Evolutionary conservation across 2,888 invertebrate genomes (phyloP).

Genomic region (Agonopterix arenella): DNA sequence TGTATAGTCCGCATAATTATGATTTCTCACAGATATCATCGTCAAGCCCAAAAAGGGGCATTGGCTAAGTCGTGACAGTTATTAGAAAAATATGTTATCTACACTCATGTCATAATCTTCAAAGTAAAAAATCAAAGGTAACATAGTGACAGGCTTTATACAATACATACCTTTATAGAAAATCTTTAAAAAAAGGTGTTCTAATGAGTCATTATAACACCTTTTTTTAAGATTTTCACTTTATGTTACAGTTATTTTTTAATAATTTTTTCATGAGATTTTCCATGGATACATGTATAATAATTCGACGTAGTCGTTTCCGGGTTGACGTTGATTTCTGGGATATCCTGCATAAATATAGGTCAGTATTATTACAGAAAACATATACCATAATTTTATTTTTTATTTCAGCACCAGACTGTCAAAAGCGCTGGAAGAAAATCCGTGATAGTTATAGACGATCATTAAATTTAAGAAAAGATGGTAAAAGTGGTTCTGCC

Average conservation of each 20-base stretch:
- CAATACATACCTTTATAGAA: not conserved
- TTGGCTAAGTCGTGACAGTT: slow-evolving; percentile 2
- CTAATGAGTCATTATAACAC: not conserved
- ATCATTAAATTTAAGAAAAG: slow-evolving; percentile 4
- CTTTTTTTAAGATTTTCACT: slow-evolving; percentile 1
- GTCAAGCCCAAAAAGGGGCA: slow-evolving; percentile 1
- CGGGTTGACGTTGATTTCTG: not conserved
- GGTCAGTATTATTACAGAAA: slow-evolving; percentile 3
- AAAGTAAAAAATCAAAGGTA: not conserved
- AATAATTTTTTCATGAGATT: slow-evolving; percentile 1
- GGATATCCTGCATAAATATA: slow-evolving; percentile 5
- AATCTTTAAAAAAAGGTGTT: not conserved
- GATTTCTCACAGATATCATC: slow-evolving; percentile 1
- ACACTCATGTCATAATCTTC: not conserved
- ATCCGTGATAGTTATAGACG: slow-evolving; percentile 7
- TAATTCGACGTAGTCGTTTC: slow-evolving; percentile 4
- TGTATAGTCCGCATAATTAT: not conserved
- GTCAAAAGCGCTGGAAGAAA: slow-evolving; percentile 9
- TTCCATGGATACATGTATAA: slow-evolving; percentile 5
- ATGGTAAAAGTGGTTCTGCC: slow-evolving; percentile 8
- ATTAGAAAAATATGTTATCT: not conserved
- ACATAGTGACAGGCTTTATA: not conserved
- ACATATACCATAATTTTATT: slow-evolving; percentile 7
- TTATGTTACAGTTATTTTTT: slow-evolving; percentile 4
- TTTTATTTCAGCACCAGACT: slow-evolving; percentile 8